Evolutionary conservation across 35 echinoderm and acorn worm species (phyloP).

Genomic region (Antedon bifida): DNA sequence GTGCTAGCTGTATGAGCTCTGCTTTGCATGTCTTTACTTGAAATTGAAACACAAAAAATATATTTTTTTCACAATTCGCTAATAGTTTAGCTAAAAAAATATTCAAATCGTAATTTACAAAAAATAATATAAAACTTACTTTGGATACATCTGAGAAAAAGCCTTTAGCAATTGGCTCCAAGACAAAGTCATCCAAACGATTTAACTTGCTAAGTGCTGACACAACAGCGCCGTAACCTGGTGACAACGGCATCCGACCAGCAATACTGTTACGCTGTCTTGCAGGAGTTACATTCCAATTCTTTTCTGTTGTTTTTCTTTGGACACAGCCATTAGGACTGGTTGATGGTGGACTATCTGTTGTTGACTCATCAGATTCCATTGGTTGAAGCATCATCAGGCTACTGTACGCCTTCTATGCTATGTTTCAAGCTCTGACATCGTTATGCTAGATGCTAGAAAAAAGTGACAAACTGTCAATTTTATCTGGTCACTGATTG

Average conservation of each 20-base stretch:
- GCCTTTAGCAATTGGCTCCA: not conserved
- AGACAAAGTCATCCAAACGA: not conserved
- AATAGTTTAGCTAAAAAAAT: too few species aligned
- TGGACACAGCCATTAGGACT: not conserved
- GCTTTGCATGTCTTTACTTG: too few species aligned
- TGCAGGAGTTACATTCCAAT: not conserved
- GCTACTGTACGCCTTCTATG: not conserved
- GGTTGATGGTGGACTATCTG: not conserved
- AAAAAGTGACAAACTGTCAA: not conserved
- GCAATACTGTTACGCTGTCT: not conserved
- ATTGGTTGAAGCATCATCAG: not conserved
- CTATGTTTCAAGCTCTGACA: not conserved
- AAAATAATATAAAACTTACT: not conserved
- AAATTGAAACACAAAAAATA: too few species aligned
- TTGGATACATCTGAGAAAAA: not conserved
- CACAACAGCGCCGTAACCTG: not conserved
- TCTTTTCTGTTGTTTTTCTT: not conserved
- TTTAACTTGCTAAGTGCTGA: not conserved
- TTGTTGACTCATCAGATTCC: not conserved
- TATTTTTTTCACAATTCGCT: too few species aligned
- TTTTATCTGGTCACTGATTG: too few species aligned
- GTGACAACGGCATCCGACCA: not conserved
- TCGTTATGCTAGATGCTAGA: not conserved
- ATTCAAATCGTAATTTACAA: too few species aligned
- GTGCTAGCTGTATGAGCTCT: too few species aligned